A percentile compares a stretch with the other conserved stretches of the same genome.
These are phyloP conservation scores for Hirundo rustica DNA, from an alignment of 2,797 vertebrate species.

Conservation along the genomic window DNA sequence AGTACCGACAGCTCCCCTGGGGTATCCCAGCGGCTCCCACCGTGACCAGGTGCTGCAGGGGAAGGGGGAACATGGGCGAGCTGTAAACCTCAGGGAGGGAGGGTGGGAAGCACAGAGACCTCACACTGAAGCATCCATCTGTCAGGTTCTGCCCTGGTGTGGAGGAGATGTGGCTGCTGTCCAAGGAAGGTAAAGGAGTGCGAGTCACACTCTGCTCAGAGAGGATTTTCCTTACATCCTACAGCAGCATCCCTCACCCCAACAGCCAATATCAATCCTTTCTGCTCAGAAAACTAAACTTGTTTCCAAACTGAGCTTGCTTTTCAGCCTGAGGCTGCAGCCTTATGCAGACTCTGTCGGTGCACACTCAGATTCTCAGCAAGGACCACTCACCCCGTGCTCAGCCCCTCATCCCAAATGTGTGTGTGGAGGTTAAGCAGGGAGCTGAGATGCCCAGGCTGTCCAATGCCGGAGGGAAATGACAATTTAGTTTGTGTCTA, in stretches of 20 bases:
- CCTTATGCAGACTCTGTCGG: background rate
- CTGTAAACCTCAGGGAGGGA: background rate
- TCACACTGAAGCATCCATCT: background rate
- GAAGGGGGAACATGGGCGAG: background rate
- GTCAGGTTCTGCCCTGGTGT: background rate
- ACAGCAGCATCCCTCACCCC: background rate
- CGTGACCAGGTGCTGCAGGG: rapidly evolving
- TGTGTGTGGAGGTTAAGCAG: background rate
- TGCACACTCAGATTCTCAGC: background rate
- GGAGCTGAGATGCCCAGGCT: background rate
- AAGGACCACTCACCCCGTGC: background rate
- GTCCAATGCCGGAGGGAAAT: background rate
- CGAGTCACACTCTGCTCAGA: rapidly evolving
- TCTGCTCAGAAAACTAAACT: background rate
- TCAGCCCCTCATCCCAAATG: background rate
- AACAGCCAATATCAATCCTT: background rate
- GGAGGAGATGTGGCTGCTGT: background rate
- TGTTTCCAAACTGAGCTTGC: background rate
- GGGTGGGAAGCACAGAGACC: background rate
- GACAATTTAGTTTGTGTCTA: background rate
- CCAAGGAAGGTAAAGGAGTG: background rate
- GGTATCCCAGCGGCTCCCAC: background rate
- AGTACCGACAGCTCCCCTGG: rapidly evolving
- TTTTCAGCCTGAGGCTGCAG: background rate
- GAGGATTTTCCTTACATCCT: background rate